These are phyloP conservation scores for Acanthosepion pharaonis DNA, from an alignment of 2,888 invertebrate genomes.

Conservation along the genomic window DNA sequence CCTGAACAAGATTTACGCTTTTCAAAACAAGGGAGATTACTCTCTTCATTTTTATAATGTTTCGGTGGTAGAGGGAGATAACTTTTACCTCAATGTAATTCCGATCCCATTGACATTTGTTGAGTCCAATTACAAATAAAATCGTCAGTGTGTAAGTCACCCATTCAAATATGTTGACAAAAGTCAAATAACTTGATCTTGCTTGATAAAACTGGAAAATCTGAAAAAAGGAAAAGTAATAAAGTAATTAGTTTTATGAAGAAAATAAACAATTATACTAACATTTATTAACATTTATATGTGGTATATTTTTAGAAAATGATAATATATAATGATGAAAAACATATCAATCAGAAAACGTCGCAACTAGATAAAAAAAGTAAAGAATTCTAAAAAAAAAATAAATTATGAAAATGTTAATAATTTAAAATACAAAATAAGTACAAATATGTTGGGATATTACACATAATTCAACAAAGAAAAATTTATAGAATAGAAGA, in stretches of 20 bases:
- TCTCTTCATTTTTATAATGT: background rate
- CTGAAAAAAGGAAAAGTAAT: constrained; percentile 61
- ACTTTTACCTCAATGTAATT: constrained; percentile 73
- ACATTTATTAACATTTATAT: too few relatives aligned
- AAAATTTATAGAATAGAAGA: too few relatives aligned
- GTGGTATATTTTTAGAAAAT: too few relatives aligned
- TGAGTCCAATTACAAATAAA: constrained; percentile 75
- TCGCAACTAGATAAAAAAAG: too few relatives aligned
- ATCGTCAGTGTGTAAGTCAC: constrained; percentile 75
- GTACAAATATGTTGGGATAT: too few relatives aligned
- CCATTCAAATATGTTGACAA: constrained; percentile 77
- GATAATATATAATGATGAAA: too few relatives aligned
- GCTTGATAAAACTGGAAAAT: constrained; percentile 75
- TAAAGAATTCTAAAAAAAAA: too few relatives aligned
- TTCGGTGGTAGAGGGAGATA: background rate
- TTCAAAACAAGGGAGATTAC: background rate
- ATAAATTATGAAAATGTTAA: too few relatives aligned
- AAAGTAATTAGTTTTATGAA: background rate
- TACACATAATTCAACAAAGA: too few relatives aligned
- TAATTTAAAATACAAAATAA: too few relatives aligned
- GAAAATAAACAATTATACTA: too few relatives aligned
- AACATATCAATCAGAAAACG: too few relatives aligned
- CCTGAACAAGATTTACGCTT: background rate
- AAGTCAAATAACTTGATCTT: constrained; percentile 75
- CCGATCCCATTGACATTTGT: constrained; percentile 71